Evolutionary conservation across 2,888 invertebrate genomes (phyloP), one percentile per base, ranked within the genome.

Genomic region (Calameuta pallipes): DNA sequence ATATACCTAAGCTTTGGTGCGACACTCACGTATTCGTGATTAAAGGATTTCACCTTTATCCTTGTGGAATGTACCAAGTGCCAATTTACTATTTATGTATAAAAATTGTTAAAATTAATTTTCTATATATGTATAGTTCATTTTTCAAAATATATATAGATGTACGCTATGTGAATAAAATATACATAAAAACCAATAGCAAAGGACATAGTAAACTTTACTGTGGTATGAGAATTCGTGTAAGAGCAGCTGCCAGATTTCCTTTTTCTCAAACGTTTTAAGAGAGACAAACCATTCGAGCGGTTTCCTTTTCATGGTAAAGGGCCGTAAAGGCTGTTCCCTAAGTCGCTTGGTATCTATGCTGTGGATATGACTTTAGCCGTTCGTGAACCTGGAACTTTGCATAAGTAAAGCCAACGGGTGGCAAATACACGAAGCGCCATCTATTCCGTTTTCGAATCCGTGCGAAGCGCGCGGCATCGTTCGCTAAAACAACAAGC

Each of bases 401-500:
- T 56, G 56, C 56, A 56, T 71, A 34, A 34, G 71, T 31, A 71
- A 71, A 71, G 71, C 13, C 71, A 71, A 31, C 31, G 34, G 9
- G 15, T 0, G 31, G 31, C 77, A 81, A 82, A 80, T 76, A 80
- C 78, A 78, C 82, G 78, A 77, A 80, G 79, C 79, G 34, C 34
- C 34, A 31, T 31, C 71, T 23, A 34, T 71, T 33, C 34, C 12
- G 23, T 71, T 56, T 56, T 71, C 31, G 31, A 71, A 71, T 71
- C 71, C 71, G 31, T 33, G 34, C 71, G 31, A 71, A 31, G 71
- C 71, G 34, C 33, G 15, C 31, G 23, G 79, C 75, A 78, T 83
- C 81, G 75, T 74, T 76, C 81, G 79, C 85, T 86, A 82, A 86
- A 86, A 87, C 86, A 87, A 86, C 86, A 86, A 84, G 77, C 81